Evolutionary conservation across 2,113 vertebrate species (phyloP), one percentile per base, ranked within the genome.

Genomic region (Andinoacara biseriatus): DNA sequence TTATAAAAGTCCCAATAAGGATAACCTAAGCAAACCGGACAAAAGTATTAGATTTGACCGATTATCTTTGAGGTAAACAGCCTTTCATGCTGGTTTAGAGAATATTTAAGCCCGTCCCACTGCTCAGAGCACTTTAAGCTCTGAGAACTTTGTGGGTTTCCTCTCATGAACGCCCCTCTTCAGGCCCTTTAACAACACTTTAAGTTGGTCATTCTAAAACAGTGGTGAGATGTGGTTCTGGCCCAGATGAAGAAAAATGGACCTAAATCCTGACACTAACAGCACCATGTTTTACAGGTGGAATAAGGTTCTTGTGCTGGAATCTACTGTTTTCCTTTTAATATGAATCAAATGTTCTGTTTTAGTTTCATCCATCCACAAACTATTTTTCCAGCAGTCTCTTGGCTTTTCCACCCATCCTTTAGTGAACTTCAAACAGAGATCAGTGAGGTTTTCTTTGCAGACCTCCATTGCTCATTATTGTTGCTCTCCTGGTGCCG

Each of bases 401-500:
- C 17, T 24, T 20, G 43, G 29, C 17, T 1, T 52, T 20, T 13
- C 40, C 63, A 67, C 17, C 20, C 40, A 46, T 9, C 65, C 65
- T 46, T 69, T 52, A 69, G 46, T 15, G 49, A 46, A 24, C 9
- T 20, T 15, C 49, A 69, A 26, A 20, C 65, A 0, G 65, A 52
- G 43, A 52, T 43, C 65, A 69, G 65, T 52, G 43, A 2, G 11
- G 43, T 72, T 29, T 3, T 52, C 24, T 52, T 31, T 72, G 65
- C 65, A 69, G 65, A 24, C 40, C 65, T 69, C 24, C 65, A 11
- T 29, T 69, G 15, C 65, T 46, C 40, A 20, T 8, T 69, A 69
- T 69, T 29, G 65, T 49, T 69, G 43, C 29, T 29, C 9, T 69
- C 40, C 1, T 52, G 43, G 15, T 72, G 24, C 24, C 7, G n/a